Evolutionary conservation across 2,888 invertebrate species (phyloP).

Genomic region (Oscheius sp.): DNA sequence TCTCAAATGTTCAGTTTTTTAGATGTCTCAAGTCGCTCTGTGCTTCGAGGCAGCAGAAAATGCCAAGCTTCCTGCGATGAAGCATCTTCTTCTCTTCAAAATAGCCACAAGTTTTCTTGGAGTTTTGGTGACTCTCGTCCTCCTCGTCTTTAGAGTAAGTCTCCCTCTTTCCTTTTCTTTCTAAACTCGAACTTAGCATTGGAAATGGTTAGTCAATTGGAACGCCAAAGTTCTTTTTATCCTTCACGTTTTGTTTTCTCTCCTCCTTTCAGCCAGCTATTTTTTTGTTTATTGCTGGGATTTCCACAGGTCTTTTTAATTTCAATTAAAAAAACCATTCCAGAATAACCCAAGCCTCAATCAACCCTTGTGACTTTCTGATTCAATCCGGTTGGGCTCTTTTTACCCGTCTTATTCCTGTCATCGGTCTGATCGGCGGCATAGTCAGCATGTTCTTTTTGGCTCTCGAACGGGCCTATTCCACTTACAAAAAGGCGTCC

Average conservation of each 20-base stretch:
- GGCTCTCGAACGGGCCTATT: slow-evolving; percentile 1
- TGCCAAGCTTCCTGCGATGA: neutral
- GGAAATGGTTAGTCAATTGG: slow-evolving; percentile 4
- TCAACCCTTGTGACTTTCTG: slow-evolving; percentile 5
- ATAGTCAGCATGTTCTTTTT: slow-evolving; percentile 15
- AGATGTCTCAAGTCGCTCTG: neutral
- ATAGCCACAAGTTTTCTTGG: neutral
- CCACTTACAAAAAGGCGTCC: neutral
- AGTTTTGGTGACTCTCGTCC: neutral
- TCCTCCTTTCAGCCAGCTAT: neutral
- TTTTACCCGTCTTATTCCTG: neutral
- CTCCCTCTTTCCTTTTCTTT: too few relatives aligned
- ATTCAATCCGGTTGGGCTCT: neutral
- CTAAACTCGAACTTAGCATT: neutral
- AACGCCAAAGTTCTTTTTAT: slow-evolving; percentile 6
- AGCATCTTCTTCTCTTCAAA: slow-evolving; percentile 1
- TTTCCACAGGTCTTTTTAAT: neutral
- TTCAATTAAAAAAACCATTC: neutral
- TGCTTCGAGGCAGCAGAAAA: neutral
- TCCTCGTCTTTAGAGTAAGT: neutral
- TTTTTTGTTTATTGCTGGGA: slow-evolving; percentile 6
- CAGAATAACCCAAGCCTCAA: neutral
- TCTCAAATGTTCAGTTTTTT: neutral
- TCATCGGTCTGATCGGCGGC: slow-evolving; percentile 3
- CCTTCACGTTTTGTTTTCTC: neutral